Evolutionary conservation across 53 echinoderm and acorn worm species (phyloP), one percentile per base, ranked within the genome.

Genomic region (Actinopyga echinites): DNA sequence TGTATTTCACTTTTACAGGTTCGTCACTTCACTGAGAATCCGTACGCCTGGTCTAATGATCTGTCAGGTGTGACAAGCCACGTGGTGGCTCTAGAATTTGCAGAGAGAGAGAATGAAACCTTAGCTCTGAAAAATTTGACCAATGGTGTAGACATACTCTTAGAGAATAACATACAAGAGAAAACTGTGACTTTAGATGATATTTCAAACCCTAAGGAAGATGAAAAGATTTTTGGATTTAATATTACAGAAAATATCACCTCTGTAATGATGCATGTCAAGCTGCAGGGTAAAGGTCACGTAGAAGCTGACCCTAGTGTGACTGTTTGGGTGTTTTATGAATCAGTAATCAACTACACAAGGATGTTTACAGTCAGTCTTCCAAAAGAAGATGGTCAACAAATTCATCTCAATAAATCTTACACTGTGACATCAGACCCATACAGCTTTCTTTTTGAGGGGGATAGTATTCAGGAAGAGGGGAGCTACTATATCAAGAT

Each of bases 21-120:
- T 45, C 86, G 91, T 28, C 81, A 82, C 49, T 95, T 87, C 75
- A 75, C 74, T 35, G 68, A 88, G 10, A 95, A 95, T 77, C 93
- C 95, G 2, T 95, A 85, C 69, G 45, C 84, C 7, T 95, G 95
- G 95, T 60, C 86, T 2, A 42, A 82, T 23, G 57, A 64, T 49
- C 45, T 65, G 30, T n/a, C 33, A 26, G 30, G 58, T 25, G 85
- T 95, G 57, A 95, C 91, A 29, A 91, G 91, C 75, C 83, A 91
- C 24, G 95, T 93, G 63, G 85, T 91, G 19, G 82, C 84, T 13
- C 77, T 95, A 10, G 86, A 63, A 11, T 60, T 78, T 5, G 12
- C 33, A 20, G 30, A 63, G 32, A 44, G 61, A 15, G 78, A 85
- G 4, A 31, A 22, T 28, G 75, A 90, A 32, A 75, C 85, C 33